Evolutionary conservation across 2,797 vertebrate species (phyloP).

Genomic region (Cynopterus sphinx): DNA sequence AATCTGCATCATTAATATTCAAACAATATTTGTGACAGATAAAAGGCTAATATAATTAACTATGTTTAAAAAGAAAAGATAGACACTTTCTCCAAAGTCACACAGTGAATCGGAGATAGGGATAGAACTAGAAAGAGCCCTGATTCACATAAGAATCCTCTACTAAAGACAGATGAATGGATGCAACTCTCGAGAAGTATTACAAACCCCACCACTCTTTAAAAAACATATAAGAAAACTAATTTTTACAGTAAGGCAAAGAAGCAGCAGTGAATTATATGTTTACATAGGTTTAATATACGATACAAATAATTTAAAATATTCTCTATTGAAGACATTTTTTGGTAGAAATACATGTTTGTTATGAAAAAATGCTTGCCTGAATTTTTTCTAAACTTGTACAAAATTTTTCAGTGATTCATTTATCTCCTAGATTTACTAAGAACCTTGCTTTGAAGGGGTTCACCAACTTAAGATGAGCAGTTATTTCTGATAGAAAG

Average conservation of each 20-base stretch:
- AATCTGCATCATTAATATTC: slow-evolving; percentile 25
- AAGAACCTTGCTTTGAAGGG: not conserved
- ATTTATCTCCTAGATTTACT: slow-evolving; percentile 23
- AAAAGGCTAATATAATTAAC: slow-evolving; percentile 37
- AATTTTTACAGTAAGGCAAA: slow-evolving; percentile 51
- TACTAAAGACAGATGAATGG: not conserved
- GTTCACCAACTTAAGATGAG: not conserved
- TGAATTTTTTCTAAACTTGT: slow-evolving; percentile 35
- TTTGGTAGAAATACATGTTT: slow-evolving; percentile 8
- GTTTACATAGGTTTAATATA: not conserved
- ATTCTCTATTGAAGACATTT: not conserved
- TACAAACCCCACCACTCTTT: not conserved
- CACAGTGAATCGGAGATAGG: not conserved
- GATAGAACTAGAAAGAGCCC: slow-evolving; percentile 23
- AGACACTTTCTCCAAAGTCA: slow-evolving; percentile 40
- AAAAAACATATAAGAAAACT: slow-evolving; percentile 16
- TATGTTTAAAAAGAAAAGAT: slow-evolving; percentile 20
- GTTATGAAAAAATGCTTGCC: slow-evolving; percentile 11
- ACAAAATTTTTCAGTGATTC: slow-evolving; percentile 10
- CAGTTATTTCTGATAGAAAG: slow-evolving; percentile 5
- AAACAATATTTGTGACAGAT: not conserved
- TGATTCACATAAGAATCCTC: not conserved
- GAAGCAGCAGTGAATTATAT: not conserved
- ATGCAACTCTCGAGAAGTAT: slow-evolving; percentile 3
- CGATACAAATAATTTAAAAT: slow-evolving; percentile 43